Percentiles rank a stretch among this genome's conserved stretches.
These are phyloP conservation scores for Sympetrum striolatum DNA, from an alignment of 2,888 invertebrate genomes.

Conservation along the genomic window DNA sequence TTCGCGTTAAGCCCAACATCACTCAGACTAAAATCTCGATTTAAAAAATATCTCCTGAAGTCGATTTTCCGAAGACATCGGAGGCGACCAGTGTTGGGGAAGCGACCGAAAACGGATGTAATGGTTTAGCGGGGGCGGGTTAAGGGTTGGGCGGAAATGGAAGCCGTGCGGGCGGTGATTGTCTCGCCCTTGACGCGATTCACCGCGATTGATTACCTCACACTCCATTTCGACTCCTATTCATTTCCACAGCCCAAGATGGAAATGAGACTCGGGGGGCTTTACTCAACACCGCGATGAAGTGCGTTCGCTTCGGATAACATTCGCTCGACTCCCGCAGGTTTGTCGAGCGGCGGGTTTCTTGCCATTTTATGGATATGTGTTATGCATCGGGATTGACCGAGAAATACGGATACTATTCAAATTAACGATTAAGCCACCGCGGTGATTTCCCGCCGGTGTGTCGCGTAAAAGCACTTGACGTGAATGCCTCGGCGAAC, in stretches of 20 bases:
- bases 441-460: no score
- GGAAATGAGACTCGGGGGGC: not conserved
- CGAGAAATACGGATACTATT: not conserved
- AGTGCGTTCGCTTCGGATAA: not conserved
- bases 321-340: not conserved
- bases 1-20: no score
- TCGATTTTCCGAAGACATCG: no score
- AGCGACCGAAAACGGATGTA: not conserved
- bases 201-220: not conserved
- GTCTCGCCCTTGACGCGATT: not conserved
- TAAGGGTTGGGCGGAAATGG: not conserved
- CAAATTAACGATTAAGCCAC: no score
- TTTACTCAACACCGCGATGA: not conserved
- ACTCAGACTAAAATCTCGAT: no score
- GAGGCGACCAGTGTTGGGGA: no score
- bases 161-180: not conserved
- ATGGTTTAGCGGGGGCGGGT: no score
- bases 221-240: not conserved
- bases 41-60: no score
- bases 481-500: no score
- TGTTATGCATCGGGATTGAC: not conserved
- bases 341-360: not conserved
- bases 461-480: no score
- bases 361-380: not conserved
- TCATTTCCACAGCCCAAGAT: not conserved